phyloP scores from a whole-genome alignment of 1,140 invertebrate genomes.

The Pogonus chalceus region DNA sequence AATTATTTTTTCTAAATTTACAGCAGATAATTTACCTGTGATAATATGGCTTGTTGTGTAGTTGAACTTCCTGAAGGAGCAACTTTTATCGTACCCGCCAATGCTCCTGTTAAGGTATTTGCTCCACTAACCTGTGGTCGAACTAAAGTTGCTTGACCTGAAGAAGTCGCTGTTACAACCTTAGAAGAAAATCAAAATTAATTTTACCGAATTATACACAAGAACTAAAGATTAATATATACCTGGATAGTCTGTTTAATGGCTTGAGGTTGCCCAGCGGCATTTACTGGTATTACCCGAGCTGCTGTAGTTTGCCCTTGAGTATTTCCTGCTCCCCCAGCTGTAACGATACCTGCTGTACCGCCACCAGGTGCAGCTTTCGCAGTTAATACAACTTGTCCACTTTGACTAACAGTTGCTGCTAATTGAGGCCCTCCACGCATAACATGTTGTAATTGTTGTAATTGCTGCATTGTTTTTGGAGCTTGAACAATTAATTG shows the following conservation, averaged over 20 bases:
- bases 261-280: constrained; percentile 21
- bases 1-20: constrained; percentile 7
- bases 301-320: constrained; percentile 9
- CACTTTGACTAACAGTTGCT: constrained; percentile 25
- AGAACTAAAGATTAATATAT: constrained; percentile 3
- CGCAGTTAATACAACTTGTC: constrained; percentile 28
- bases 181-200: constrained; percentile 18
- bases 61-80: constrained; percentile 27
- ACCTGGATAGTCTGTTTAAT: constrained; percentile 34
- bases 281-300: constrained; percentile 32
- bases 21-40: constrained; percentile 19
- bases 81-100: constrained; percentile 39
- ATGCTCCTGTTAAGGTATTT: constrained; percentile 30
- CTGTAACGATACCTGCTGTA: constrained; percentile 13
- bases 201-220: background rate
- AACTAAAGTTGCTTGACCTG: constrained; percentile 36
- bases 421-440: constrained; percentile 46
- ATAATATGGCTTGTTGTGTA: constrained; percentile 33
- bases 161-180: constrained; percentile 41
- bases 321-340: constrained; percentile 8
- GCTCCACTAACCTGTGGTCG: constrained; percentile 31
- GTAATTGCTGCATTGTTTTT: constrained; percentile 61
- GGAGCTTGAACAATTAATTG: constrained; percentile 53
- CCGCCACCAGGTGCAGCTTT: constrained; percentile 27
- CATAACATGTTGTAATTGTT: constrained; percentile 69